phyloP scores from a whole-genome alignment of 1,140 invertebrate genomes.

The fruit fly (Drosophila melanogaster) region Release_6_plus_ISO1_MT NT_037436.4:18161501-18162000 shows the following conservation, averaged over 20 bases:
- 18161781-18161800: constrained; percentile 27
- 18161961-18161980: too few relatives aligned
- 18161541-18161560: constrained; percentile 12
- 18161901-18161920: not conserved
- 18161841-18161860: too few relatives aligned
- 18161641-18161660: constrained; percentile 60
- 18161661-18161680: constrained; percentile 62
- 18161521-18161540: constrained; percentile 25
- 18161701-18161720: constrained; percentile 59
- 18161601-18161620: constrained; percentile 64
- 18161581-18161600: constrained; percentile 80
- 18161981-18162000: too few relatives aligned
- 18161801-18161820: constrained; percentile 1
- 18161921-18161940: not conserved
- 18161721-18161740: not conserved
- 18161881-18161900: not conserved
- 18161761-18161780: constrained; percentile 57
- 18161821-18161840: not conserved
- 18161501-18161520: constrained; percentile 61
- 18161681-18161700: constrained; percentile 42
- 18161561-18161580: constrained; percentile 54
- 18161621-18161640: constrained; percentile 55
- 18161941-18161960: not conserved
- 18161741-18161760: constrained; percentile 50
- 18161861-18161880: not conserved